These are phyloP conservation scores for Pogona vitticeps DNA, from an alignment of 2,113 vertebrate genomes.

Conservation along the genomic window DNA sequence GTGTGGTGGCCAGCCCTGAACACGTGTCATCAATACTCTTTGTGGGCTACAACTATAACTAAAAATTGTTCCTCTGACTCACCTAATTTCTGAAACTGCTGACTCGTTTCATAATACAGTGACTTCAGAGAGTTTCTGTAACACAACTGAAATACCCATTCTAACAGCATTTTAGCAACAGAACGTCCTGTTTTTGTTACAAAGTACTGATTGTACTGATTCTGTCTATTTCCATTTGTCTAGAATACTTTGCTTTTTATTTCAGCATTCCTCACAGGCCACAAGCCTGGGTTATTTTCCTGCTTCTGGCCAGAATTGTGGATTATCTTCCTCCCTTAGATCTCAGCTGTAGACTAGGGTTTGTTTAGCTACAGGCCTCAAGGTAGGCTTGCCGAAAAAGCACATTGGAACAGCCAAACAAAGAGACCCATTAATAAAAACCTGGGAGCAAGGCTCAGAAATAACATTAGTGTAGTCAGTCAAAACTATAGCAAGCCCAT, in stretches of 20 bases:
- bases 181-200: constrained; percentile 18
- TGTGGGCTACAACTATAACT: background rate
- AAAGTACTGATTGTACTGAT: background rate
- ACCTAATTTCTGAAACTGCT: constrained; percentile 11
- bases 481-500: no score
- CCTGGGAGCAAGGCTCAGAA: background rate
- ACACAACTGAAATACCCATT: constrained; percentile 24
- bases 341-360: background rate
- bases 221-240: background rate
- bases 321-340: background rate
- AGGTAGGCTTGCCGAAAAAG: no score
- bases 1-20: background rate
- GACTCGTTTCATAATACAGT: background rate
- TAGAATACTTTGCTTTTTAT: background rate
- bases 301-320: background rate
- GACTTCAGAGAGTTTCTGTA: constrained; percentile 29
- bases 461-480: background rate
- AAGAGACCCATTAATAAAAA: no score
- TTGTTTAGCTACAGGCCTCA: background rate
- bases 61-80: constrained; percentile 1
- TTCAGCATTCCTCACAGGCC: background rate
- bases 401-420: no score
- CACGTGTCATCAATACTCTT: background rate
- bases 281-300: background rate
- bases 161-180: background rate